These are phyloP conservation scores for Epinotia brunnichana DNA, from an alignment of 2,888 invertebrate genomes.

Conservation along the genomic window DNA sequence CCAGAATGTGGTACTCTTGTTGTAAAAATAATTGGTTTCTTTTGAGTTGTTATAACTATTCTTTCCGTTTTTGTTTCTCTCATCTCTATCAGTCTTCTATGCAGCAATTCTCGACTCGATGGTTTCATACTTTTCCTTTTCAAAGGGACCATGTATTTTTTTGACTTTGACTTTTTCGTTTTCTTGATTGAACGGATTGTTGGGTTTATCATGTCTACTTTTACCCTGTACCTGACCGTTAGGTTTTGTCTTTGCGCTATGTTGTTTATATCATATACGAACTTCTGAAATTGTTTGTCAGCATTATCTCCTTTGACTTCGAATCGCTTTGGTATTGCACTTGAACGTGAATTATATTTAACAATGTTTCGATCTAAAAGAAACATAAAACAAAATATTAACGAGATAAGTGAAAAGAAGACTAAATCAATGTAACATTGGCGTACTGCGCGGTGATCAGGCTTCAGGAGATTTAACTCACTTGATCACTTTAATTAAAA, in stretches of 20 bases:
- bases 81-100: slow-evolving; percentile 65
- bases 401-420: background rate
- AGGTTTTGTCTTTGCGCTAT: slow-evolving; percentile 63
- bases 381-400: background rate
- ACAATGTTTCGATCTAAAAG: slow-evolving; percentile 22
- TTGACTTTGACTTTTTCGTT: slow-evolving; percentile 58
- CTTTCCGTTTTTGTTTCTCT: slow-evolving; percentile 50
- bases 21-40: slow-evolving; percentile 46
- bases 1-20: slow-evolving; percentile 58
- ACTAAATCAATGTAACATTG: background rate
- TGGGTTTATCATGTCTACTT: slow-evolving; percentile 51
- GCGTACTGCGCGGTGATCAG: background rate
- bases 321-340: slow-evolving; percentile 66
- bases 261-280: slow-evolving; percentile 60
- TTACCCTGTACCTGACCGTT: slow-evolving; percentile 65
- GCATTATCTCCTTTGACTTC: slow-evolving; percentile 61
- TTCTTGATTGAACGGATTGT: slow-evolving; percentile 49
- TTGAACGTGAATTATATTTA: slow-evolving; percentile 51
- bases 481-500: background rate
- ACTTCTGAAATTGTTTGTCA: slow-evolving; percentile 60
- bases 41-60: slow-evolving; percentile 55
- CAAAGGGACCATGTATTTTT: slow-evolving; percentile 72
- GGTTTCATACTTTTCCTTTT: slow-evolving; percentile 75
- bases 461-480: background rate
- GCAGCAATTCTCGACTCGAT: slow-evolving; percentile 69